A percentile compares a stretch with the other conserved stretches of the same genome.
Evolutionary conservation across 1,140 invertebrate species (phyloP).

Genomic region (Drosophila ogumai): DNA sequence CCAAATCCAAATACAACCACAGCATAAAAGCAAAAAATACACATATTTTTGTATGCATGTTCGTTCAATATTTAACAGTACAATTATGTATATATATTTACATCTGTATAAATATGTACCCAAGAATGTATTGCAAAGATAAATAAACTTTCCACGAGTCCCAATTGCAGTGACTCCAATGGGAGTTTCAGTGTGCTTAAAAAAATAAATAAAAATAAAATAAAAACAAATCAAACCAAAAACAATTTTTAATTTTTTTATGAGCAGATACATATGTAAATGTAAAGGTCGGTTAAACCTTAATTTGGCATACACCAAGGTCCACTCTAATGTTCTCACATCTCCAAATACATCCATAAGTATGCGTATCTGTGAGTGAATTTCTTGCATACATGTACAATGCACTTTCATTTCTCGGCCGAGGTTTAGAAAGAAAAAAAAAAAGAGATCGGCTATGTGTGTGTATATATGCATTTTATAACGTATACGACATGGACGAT

Average conservation of each 20-base stretch:
- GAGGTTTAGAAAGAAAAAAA: not conserved
- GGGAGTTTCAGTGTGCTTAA: constrained; percentile 12
- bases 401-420: constrained; percentile 17
- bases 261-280: no score
- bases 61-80: constrained; percentile 43
- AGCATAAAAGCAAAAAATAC: constrained; percentile 26
- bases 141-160: constrained; percentile 21
- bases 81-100: constrained; percentile 23
- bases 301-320: not conserved
- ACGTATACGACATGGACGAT: not conserved
- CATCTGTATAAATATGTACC: constrained; percentile 34
- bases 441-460: not conserved
- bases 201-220: not conserved
- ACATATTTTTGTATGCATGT: constrained; percentile 63
- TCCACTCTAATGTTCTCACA: constrained; percentile 4
- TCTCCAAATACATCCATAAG: not conserved
- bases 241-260: not conserved
- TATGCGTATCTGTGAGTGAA: not conserved
- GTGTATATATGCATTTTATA: not conserved
- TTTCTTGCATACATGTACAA: constrained; percentile 1
- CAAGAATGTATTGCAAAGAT: constrained; percentile 40
- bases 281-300: not conserved
- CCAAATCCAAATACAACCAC: constrained; percentile 47
- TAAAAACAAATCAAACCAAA: constrained; percentile 6
- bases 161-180: constrained; percentile 6